Evolutionary conservation across 2,113 vertebrate genomes (phyloP), one percentile per base, ranked within the genome.

Genomic region (Scomber scombrus): DNA sequence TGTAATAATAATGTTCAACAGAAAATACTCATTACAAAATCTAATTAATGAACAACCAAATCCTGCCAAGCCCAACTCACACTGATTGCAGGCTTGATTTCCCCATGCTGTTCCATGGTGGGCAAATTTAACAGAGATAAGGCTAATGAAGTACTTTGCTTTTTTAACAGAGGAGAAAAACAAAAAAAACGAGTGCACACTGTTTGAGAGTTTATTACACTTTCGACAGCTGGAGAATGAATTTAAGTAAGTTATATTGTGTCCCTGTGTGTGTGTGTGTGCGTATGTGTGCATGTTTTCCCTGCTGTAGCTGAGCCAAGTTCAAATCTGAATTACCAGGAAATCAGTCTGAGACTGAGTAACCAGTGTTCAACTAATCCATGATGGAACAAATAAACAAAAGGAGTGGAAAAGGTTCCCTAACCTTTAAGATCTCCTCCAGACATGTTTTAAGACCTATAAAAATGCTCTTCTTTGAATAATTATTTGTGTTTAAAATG

Each of bases 11-110:
- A 85, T 87, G 91, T 91, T 88, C 75, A 88, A 92, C 80, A 88
- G 85, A 80, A 40, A 80, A 92, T 80, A 86, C 86, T 93, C 82
- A 88, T 91, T 92, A 91, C 89, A 85, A 93, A 89, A 89, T 71
- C 62, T 92, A 89, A 92, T 94, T 93, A 93, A 91, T 90, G 85
- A 92, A 92, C 90, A 92, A 76, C 74, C 87, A 80, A 90, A 89
- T 85, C 86, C 76, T 88, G 91, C 90, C 89, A 93, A 85, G 88
- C 60, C 78, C 76, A 84, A 69, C 66, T 88, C 85, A 34, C 61
- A 80, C 43, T 61, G 82, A 90, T 89, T 86, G 85, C 77, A 84
- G 70, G 75, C 85, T 85, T 89, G 81, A 82, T 92, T 85, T 92
- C 87, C 85, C 85, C 23, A 12, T 43, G 85, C 88, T 89, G 91